Evolutionary conservation across 2,888 invertebrate genomes (phyloP), one percentile per base, ranked within the genome.

Genomic region (Gymnoscelis rufifasciata): DNA sequence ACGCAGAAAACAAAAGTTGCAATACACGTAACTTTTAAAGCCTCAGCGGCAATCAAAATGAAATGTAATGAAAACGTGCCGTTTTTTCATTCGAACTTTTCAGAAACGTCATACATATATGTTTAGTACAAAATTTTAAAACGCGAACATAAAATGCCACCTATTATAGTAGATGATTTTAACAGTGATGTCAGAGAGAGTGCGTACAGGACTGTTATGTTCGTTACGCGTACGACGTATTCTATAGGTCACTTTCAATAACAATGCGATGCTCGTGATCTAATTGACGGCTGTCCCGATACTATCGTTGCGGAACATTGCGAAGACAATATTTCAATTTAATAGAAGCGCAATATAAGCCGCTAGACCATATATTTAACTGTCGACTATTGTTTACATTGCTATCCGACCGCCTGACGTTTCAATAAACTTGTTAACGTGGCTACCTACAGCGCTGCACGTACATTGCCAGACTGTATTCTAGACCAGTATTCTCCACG

Each of bases 1-100:
- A 52, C 56, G 51, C 52, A 52, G 52, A 59, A 64, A 72, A 65
- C 66, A 64, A 70, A 68, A 61, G 59, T 58, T 58, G 56, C 59
- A 66, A 59, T 61, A 62, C 66, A 62, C 59, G 57, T 59, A 49
- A 59, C 57, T 54, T 49, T 53, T 57, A 60, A 58, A 60, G 44
- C 40, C 29, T 40, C 24, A 38, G 56, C 56, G 23, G 36, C 40
- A 45, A 40, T 52, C 43, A 35, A 31, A 33, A 26, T 43, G 46
- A 43, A 37, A 39, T 38, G 24, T 43, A 38, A 38, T 41, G 36
- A 31, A 40, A 38, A 30, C 28, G 23, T 7, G 31, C 39, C 37
- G 33, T 31, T 39, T 45, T 36, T 39, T 28, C 11, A 29, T 11
- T 40, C 2, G 1, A 7, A 3, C 15, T 7, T 15, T 29, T 19